A percentile compares a stretch with the other conserved stretches of the same genome.
These are phyloP conservation scores for Lacanobia oleracea DNA, from an alignment of 2,888 invertebrate species.

Conservation along the genomic window DNA sequence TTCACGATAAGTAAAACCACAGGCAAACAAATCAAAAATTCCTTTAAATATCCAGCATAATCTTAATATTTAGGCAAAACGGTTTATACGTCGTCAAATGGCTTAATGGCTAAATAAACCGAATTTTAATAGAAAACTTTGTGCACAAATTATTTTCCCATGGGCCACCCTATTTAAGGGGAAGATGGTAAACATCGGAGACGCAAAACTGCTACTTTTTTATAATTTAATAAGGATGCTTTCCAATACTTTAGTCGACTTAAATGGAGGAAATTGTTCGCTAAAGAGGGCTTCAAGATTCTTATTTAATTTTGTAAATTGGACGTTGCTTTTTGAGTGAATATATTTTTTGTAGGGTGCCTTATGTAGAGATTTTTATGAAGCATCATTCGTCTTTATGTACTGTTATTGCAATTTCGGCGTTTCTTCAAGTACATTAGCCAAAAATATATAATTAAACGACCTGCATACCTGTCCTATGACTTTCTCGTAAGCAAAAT, in stretches of 20 bases:
- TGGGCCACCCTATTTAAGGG: conserved; percentile 72
- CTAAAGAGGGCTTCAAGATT: conserved; percentile 76
- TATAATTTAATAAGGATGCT: conserved; percentile 86
- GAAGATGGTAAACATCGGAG: conserved; percentile 73
- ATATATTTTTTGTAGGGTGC: conserved; percentile 17
- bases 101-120: conserved; percentile 85
- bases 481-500: neutral
- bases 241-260: conserved; percentile 87
- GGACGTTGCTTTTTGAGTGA: conserved; percentile 38
- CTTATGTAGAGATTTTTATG: neutral
- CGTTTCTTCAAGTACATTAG: neutral
- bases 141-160: conserved; percentile 81
- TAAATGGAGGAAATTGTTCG: conserved; percentile 86
- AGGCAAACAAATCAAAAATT: conserved; percentile 70
- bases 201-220: conserved; percentile 68
- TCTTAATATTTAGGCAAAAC: conserved; percentile 75
- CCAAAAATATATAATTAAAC: neutral
- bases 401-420: neutral
- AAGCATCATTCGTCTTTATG: neutral
- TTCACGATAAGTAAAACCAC: conserved; percentile 43
- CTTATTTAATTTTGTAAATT: conserved; percentile 60
- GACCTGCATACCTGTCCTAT: neutral
- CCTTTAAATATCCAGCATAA: conserved; percentile 72
- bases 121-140: conserved; percentile 81
- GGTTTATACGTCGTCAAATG: conserved; percentile 80